phyloP scores from a whole-genome alignment of 2,113 vertebrate species.

The Natator depressus region DNA sequence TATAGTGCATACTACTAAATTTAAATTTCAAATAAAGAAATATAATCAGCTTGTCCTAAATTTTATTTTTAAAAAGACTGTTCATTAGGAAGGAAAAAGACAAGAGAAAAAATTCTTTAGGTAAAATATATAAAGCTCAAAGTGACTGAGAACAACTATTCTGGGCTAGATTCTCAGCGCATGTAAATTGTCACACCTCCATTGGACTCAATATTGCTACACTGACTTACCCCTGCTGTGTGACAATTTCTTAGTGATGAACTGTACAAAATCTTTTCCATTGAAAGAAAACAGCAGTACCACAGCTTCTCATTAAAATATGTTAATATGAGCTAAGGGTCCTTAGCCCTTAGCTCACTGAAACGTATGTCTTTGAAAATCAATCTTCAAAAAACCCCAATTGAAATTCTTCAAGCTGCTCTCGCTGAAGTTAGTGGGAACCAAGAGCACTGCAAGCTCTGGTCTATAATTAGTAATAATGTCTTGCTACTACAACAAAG shows the following conservation, averaged over 20 bases:
- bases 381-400: neutral
- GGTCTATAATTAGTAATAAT: neutral
- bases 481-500: neutral
- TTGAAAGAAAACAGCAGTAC: neutral
- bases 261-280: neutral
- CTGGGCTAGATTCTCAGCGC: neutral
- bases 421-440: fast-evolving
- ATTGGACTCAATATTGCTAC: neutral
- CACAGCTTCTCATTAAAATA: neutral
- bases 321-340: neutral
- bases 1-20: neutral
- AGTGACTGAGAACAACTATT: neutral
- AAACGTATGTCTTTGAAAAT: neutral
- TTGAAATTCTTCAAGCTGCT: neutral
- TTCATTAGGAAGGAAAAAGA: no score
- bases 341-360: neutral
- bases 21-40: neutral
- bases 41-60: no score
- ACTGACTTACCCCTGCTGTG: neutral
- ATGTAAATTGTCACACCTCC: neutral
- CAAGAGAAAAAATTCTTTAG: neutral
- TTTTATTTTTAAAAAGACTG: no score
- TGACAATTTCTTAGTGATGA: neutral
- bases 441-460: fast-evolving
- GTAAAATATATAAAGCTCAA: neutral